A percentile compares a stretch with the other conserved stretches of the same genome.
These are phyloP conservation scores for Aleiodes testaceus DNA, from an alignment of 2,888 invertebrate species.

Conservation along the genomic window DNA sequence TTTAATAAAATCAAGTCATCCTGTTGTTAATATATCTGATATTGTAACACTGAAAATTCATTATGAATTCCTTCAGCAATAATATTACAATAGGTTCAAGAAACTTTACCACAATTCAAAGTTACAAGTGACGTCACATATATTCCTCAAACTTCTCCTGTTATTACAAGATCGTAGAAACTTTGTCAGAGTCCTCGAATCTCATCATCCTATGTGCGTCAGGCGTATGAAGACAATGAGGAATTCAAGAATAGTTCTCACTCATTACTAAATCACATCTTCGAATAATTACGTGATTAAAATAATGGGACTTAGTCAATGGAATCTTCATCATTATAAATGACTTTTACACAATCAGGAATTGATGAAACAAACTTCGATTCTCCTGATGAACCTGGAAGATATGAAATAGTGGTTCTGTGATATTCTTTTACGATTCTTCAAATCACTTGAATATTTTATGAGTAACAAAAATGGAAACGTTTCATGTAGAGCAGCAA, in stretches of 20 bases:
- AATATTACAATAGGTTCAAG: neutral
- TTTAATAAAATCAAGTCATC: neutral
- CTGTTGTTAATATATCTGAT: neutral
- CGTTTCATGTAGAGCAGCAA: too few species aligned
- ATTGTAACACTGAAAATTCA: neutral
- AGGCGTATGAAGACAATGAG: neutral
- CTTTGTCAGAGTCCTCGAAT: constrained; percentile 26
- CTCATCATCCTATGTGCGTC: neutral
- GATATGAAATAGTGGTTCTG: too few species aligned
- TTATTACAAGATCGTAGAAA: constrained; percentile 1
- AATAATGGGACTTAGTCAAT: too few species aligned
- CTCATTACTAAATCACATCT: constrained; percentile 12
- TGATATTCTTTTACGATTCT: too few species aligned
- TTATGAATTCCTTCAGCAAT: neutral
- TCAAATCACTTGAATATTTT: too few species aligned
- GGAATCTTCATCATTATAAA: too few species aligned
- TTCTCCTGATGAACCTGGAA: too few species aligned
- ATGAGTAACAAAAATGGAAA: too few species aligned
- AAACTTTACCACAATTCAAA: constrained; percentile 13
- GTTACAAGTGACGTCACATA: constrained; percentile 16
- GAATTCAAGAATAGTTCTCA: constrained; percentile 11
- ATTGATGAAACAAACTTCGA: too few species aligned
- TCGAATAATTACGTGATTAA: neutral
- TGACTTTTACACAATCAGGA: too few species aligned
- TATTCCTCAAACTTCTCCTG: constrained; percentile 3